phyloP scores from a whole-genome alignment of 2,888 invertebrate species.

The Pandemis cinnamomeana region DNA sequence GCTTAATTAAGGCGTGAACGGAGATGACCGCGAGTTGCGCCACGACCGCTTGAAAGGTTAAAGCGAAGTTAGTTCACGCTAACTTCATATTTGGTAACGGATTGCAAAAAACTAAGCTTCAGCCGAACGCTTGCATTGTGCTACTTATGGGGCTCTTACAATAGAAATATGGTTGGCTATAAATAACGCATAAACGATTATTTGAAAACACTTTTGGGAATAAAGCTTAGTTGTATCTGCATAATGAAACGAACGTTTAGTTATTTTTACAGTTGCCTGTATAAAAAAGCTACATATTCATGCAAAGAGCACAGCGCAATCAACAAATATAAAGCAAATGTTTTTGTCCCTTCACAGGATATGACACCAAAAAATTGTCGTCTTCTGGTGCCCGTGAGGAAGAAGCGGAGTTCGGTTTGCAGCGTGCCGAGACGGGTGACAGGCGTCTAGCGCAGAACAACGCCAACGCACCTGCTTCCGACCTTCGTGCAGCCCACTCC shows the following conservation, averaged over 20 bases:
- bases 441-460: constrained; percentile 70
- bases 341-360: constrained; percentile 69
- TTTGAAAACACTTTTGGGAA: constrained; percentile 3
- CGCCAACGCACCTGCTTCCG: constrained; percentile 75
- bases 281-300: too few relatives aligned
- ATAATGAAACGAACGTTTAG: neutral
- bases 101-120: constrained; percentile 58
- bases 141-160: constrained; percentile 30
- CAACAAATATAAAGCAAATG: constrained; percentile 38
- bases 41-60: constrained; percentile 49
- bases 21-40: constrained; percentile 40
- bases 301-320: neutral
- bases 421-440: constrained; percentile 88
- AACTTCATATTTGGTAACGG: constrained; percentile 50
- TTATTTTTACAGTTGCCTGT: neutral
- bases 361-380: constrained; percentile 86
- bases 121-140: constrained; percentile 55
- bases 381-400: constrained; percentile 83
- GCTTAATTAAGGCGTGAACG: constrained; percentile 29
- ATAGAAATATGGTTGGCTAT: constrained; percentile 20
- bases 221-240: neutral
- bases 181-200: constrained; percentile 29
- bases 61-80: constrained; percentile 34
- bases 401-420: constrained; percentile 89
- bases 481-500: constrained; percentile 89